Evolutionary conservation across 2,888 invertebrate genomes (phyloP).

Genomic region (Pardosa pseudoannulata): DNA sequence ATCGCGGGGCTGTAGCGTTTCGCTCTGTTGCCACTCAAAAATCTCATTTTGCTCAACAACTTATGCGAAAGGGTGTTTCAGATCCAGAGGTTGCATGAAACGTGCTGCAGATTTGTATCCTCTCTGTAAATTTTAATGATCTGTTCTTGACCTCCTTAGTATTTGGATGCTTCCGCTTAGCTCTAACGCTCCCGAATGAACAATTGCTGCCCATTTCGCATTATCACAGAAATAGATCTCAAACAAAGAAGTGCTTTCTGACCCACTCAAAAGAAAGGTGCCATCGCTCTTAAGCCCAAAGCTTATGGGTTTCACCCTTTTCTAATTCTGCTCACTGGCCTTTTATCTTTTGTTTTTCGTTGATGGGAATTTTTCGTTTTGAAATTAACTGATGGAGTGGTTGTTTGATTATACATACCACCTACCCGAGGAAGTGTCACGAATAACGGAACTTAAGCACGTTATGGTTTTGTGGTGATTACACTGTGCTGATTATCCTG

Average conservation of each 20-base stretch:
- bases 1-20: not conserved
- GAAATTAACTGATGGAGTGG: too few relatives aligned
- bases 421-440: too few relatives aligned
- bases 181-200: slow-evolving; percentile 16
- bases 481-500: too few relatives aligned
- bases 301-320: not conserved
- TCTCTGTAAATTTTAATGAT: slow-evolving; percentile 31
- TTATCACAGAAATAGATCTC: slow-evolving; percentile 20
- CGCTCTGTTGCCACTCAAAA: not conserved
- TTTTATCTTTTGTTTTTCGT: too few relatives aligned
- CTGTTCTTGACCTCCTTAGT: slow-evolving; percentile 8
- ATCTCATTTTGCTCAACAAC: not conserved
- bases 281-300: not conserved
- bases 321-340: not conserved
- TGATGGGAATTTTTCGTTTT: too few relatives aligned
- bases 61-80: not conserved
- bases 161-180: slow-evolving; percentile 16
- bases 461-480: too few relatives aligned
- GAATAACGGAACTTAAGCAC: too few relatives aligned
- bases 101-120: not conserved
- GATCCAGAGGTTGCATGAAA: not conserved
- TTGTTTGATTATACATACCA: too few relatives aligned
- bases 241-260: slow-evolving; percentile 44
- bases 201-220: slow-evolving; percentile 20
- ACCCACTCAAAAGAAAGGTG: slow-evolving; percentile 32